These are phyloP conservation scores for Stratiomys singularior DNA, from an alignment of 2,888 invertebrate species.

Conservation along the genomic window DNA sequence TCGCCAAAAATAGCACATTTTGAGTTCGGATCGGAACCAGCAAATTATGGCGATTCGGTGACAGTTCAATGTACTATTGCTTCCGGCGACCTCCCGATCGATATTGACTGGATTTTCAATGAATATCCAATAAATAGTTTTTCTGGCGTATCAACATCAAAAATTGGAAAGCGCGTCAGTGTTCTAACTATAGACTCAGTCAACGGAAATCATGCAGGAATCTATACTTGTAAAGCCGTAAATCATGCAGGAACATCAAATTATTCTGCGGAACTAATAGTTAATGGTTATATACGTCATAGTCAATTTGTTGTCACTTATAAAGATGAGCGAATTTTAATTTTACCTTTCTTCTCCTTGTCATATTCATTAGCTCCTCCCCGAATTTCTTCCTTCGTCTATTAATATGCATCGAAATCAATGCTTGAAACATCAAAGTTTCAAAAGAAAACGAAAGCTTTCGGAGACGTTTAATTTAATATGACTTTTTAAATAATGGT, in stretches of 20 bases:
- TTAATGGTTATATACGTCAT: too few relatives aligned
- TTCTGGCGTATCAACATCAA: conserved; percentile 66
- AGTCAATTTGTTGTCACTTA: too few relatives aligned
- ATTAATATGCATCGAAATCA: too few relatives aligned
- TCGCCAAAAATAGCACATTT: conserved; percentile 77
- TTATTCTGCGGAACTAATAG: conserved; percentile 69
- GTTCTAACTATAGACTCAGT: conserved; percentile 73
- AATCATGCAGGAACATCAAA: conserved; percentile 71
- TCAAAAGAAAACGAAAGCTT: too few relatives aligned
- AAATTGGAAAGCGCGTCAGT: conserved; percentile 72
- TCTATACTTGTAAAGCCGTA: conserved; percentile 72
- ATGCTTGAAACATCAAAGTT: too few relatives aligned
- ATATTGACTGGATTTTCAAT: conserved; percentile 73
- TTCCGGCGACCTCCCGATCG: conserved; percentile 71
- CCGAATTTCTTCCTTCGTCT: too few relatives aligned
- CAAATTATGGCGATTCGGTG: conserved; percentile 70
- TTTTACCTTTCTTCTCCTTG: too few relatives aligned
- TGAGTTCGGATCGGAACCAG: conserved; percentile 72
- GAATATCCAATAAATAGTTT: conserved; percentile 56
- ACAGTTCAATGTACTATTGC: conserved; percentile 68
- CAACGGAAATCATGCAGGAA: conserved; percentile 71
- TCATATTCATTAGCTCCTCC: too few relatives aligned
- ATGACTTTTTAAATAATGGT: too few relatives aligned
- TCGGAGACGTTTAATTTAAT: too few relatives aligned
- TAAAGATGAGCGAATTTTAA: too few relatives aligned